Percentiles rank a stretch among this genome's conserved stretches.
Evolutionary conservation across 2,113 vertebrate species (phyloP).

Genomic region (Sceloporus tristichus): DNA sequence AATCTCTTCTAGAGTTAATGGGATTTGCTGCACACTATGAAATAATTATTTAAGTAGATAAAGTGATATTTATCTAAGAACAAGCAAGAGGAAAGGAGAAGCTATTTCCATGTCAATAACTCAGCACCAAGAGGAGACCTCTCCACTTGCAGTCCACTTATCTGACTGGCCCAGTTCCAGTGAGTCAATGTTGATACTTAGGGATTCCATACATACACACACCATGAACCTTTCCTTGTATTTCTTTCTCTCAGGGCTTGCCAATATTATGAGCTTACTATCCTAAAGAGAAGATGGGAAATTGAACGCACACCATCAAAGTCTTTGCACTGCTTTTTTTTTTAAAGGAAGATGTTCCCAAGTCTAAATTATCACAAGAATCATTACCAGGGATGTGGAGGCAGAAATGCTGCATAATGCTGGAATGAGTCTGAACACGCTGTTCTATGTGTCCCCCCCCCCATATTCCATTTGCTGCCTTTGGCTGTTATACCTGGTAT

Average conservation of each 20-base stretch:
- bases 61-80: background rate
- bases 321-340: background rate
- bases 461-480: background rate
- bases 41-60: constrained; percentile 15
- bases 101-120: constrained; percentile 41
- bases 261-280: background rate
- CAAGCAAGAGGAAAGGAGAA: background rate
- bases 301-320: background rate
- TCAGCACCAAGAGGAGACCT: constrained; percentile 9
- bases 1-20: constrained; percentile 28
- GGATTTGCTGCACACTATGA: constrained; percentile 50
- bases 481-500: background rate
- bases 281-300: background rate
- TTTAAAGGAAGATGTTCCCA: background rate
- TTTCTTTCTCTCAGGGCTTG: background rate
- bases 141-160: constrained; percentile 11
- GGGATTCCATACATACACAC: too few relatives aligned
- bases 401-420: background rate
- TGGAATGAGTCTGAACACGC: background rate
- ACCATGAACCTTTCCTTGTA: background rate
- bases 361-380: background rate
- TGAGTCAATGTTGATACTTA: background rate
- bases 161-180: background rate
- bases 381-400: background rate
- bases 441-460: background rate